phyloP scores from a whole-genome alignment of 2,113 vertebrate species.

The Ptilonorhynchus violaceus region DNA sequence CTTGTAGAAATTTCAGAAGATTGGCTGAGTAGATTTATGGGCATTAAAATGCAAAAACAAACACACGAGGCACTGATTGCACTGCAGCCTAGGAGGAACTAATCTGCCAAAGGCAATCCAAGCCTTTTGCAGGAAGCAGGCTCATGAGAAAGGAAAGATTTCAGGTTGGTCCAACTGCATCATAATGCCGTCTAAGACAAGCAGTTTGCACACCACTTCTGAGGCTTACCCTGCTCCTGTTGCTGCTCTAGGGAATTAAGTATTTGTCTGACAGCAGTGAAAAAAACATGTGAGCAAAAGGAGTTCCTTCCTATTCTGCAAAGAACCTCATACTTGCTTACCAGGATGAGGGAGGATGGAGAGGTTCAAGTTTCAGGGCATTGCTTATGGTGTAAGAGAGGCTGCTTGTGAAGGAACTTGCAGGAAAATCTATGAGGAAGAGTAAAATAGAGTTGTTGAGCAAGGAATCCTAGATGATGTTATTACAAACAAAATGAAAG shows the following conservation, averaged over 20 bases:
- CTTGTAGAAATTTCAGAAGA: not conserved
- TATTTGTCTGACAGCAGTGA: not conserved
- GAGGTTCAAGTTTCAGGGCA: not conserved
- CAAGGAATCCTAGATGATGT: not conserved
- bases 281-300: not conserved
- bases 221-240: not conserved
- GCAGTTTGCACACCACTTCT: not conserved
- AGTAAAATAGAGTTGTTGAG: not conserved
- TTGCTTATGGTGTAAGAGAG: not conserved
- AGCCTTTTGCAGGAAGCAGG: not conserved
- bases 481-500: not conserved
- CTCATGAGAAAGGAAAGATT: not conserved
- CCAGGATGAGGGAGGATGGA: not conserved
- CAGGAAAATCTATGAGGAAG: not conserved
- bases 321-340: fast-evolving
- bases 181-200: not conserved
- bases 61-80: fast-evolving
- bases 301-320: not conserved
- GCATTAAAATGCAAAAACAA: not conserved
- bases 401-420: not conserved
- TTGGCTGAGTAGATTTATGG: not conserved
- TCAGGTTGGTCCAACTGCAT: not conserved
- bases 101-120: not conserved
- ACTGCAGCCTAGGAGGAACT: not conserved
- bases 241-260: not conserved